These are phyloP conservation scores for Crypturellus tataupa DNA, from an alignment of 2,797 vertebrate genomes.

Conservation along the genomic window DNA sequence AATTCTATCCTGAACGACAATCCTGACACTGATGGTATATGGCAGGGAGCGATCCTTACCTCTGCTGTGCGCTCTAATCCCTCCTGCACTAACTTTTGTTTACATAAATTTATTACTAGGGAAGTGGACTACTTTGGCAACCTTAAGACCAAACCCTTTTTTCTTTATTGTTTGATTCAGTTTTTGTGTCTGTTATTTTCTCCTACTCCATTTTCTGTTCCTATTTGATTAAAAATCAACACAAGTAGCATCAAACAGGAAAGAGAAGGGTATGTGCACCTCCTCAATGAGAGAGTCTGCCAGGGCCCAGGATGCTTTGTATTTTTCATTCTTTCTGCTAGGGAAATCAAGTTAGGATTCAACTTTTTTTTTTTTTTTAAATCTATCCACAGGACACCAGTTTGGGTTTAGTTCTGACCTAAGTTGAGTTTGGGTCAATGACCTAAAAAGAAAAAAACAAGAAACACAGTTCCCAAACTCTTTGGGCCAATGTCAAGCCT, in stretches of 20 bases:
- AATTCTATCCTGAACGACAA: constrained; percentile 46
- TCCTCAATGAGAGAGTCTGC: neutral
- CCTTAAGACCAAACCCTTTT: neutral
- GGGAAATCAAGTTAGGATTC: neutral
- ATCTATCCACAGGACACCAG: neutral
- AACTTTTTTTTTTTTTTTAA: neutral
- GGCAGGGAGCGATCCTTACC: constrained; percentile 8
- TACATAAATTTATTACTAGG: constrained; percentile 8
- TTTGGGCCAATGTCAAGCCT: neutral
- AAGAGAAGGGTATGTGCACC: neutral
- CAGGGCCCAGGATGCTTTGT: neutral
- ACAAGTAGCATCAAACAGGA: neutral
- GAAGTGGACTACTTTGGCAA: neutral
- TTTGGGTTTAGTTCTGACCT: neutral
- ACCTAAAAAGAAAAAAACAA: neutral
- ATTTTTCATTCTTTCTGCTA: neutral
- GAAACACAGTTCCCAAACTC: neutral
- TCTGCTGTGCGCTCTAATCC: constrained; percentile 4
- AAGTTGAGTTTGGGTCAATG: neutral
- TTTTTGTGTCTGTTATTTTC: neutral
- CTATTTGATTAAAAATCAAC: neutral
- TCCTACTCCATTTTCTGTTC: neutral
- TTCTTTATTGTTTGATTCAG: neutral
- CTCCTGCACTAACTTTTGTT: constrained; percentile 11
- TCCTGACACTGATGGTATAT: neutral